Conservation (phyloP, 1,140 invertebrate genomes). For the Dendrolimus punctatus region DNA sequence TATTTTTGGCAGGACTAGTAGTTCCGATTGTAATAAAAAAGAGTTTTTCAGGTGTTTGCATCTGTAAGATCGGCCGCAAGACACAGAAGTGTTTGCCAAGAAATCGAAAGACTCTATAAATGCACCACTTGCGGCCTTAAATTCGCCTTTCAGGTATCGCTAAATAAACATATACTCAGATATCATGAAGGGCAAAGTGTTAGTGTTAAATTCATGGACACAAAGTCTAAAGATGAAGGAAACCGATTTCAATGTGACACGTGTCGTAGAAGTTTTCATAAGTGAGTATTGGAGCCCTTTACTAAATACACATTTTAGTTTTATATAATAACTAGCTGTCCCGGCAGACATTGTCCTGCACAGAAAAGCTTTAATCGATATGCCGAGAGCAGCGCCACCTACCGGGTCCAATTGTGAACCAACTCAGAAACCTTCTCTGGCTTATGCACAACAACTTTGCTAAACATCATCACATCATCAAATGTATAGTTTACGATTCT, state of each 20-base stretch:
- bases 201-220: constrained; percentile 45
- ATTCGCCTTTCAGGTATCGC: constrained; percentile 57
- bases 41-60: constrained; percentile 34
- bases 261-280: constrained; percentile 67
- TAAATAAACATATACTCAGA: constrained; percentile 63
- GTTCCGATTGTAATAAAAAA: no score
- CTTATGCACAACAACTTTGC: no score
- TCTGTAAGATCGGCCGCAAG: constrained; percentile 35
- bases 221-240: constrained; percentile 28
- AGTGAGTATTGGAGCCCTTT: constrained; percentile 27
- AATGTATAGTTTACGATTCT: no score
- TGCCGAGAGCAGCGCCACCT: no score
- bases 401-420: no score
- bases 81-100: constrained; percentile 39
- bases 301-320: no score
- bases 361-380: no score
- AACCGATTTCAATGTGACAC: constrained; percentile 59
- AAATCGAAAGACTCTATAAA: constrained; percentile 36
- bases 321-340: no score
- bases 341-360: no score
- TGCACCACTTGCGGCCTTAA: constrained; percentile 52
- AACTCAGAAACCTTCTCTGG: no score
- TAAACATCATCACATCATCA: no score
- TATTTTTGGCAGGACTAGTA: no score
- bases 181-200: constrained; percentile 53